phyloP scores from a whole-genome alignment of 2,888 invertebrate species.

The Drosophila kambysellisi region DNA sequence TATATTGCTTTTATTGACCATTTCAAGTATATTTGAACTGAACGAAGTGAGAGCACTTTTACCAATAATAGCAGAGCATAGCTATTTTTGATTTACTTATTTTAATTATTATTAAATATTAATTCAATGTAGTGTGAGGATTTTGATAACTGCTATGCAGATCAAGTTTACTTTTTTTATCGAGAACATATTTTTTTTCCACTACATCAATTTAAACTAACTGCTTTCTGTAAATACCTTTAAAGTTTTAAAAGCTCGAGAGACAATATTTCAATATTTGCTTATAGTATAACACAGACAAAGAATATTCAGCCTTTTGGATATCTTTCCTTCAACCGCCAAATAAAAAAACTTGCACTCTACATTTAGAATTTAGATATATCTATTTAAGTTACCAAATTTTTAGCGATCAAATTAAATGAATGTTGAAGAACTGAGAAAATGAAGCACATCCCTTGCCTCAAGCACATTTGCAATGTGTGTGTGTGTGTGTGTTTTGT shows the following conservation, averaged over 20 bases:
- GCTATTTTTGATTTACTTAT: background rate
- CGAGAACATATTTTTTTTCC: background rate
- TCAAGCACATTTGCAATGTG: background rate
- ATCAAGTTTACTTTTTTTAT: background rate
- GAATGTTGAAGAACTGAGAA: background rate
- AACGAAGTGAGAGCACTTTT: background rate
- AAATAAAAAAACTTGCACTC: background rate
- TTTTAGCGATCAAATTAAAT: background rate
- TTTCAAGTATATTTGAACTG: background rate
- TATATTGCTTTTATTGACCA: background rate
- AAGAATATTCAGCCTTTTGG: background rate
- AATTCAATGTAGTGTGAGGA: background rate
- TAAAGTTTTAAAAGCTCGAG: background rate
- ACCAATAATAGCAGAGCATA: background rate
- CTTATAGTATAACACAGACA: background rate
- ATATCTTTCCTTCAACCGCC: background rate
- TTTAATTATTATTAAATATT: background rate
- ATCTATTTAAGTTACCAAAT: background rate
- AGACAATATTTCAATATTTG: background rate
- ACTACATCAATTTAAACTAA: background rate
- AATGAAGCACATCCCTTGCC: background rate
- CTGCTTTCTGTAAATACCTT: background rate
- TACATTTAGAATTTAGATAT: background rate
- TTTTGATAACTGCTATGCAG: background rate
- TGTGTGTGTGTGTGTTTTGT: background rate